A percentile compares a stretch with the other conserved stretches of the same genome.
phyloP scores from a whole-genome alignment of 2,113 vertebrate species.

The Rhinichthys klamathensis region DNA sequence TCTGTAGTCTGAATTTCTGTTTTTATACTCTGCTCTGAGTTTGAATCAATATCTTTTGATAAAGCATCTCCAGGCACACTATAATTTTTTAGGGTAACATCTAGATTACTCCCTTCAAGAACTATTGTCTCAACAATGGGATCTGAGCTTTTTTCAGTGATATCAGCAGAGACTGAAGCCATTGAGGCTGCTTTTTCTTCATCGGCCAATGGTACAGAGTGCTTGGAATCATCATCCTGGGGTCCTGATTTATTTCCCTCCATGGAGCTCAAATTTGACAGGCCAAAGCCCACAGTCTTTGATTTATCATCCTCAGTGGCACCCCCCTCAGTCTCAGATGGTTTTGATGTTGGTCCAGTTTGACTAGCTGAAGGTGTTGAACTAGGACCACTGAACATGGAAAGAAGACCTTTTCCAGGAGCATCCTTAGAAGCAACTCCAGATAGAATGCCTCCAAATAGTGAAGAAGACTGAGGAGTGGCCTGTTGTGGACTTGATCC shows the following conservation, averaged over 20 bases:
- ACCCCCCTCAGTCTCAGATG: slow-evolving; percentile 69
- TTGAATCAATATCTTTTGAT: slow-evolving; percentile 43
- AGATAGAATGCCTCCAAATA: slow-evolving; percentile 58
- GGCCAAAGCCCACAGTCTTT: slow-evolving; percentile 72
- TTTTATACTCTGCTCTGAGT: slow-evolving; percentile 41
- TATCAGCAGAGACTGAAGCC: slow-evolving; percentile 41
- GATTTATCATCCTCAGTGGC: slow-evolving; percentile 64
- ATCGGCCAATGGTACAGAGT: neutral
- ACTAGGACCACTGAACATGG: slow-evolving; percentile 56
- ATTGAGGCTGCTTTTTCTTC: slow-evolving; percentile 34
- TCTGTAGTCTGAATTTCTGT: slow-evolving; percentile 31
- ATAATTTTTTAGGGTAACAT: neutral
- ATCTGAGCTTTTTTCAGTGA: slow-evolving; percentile 30
- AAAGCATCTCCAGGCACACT: slow-evolving; percentile 38
- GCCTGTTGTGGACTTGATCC: slow-evolving; percentile 59
- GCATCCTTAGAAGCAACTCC: slow-evolving; percentile 58
- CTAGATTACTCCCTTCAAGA: slow-evolving; percentile 23
- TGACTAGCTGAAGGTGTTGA: slow-evolving; percentile 50
- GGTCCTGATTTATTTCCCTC: slow-evolving; percentile 73
- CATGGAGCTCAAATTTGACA: slow-evolving; percentile 74
- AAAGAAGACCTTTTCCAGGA: slow-evolving; percentile 63
- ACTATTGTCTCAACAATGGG: slow-evolving; percentile 26
- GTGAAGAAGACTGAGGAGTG: slow-evolving; percentile 57
- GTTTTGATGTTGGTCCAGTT: slow-evolving; percentile 64
- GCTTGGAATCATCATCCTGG: neutral